Evolutionary conservation across 2,888 invertebrate species (phyloP).

Genomic region (Xanthia togata): DNA sequence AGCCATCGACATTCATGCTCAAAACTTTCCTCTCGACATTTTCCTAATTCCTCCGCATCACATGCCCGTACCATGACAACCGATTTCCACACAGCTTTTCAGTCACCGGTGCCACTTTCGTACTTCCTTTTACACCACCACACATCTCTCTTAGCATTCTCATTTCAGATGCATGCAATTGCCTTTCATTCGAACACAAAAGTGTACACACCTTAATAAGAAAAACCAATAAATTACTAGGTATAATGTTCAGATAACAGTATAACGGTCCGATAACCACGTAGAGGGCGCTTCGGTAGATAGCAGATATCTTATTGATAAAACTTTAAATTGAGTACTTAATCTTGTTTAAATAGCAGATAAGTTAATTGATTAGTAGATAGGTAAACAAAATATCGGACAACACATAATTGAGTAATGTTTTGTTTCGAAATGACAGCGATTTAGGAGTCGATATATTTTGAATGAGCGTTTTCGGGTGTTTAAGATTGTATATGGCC

Average conservation of each 20-base stretch:
- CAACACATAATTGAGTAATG: neutral
- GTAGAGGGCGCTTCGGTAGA: conserved; percentile 12
- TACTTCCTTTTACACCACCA: too few species aligned
- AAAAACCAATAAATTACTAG: conserved; percentile 33
- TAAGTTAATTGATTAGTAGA: neutral
- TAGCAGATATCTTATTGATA: conserved; percentile 33
- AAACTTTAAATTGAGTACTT: conserved; percentile 22
- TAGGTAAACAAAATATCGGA: neutral
- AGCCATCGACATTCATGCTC: too few species aligned
- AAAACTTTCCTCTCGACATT: too few species aligned
- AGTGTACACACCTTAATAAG: conserved; percentile 14
- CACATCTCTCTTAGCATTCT: too few species aligned
- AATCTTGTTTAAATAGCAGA: conserved; percentile 1
- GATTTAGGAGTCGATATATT: neutral
- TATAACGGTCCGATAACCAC: conserved; percentile 8
- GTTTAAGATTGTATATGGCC: too few species aligned
- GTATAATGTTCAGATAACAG: conserved; percentile 32
- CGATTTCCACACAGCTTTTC: too few species aligned
- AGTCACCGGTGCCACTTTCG: too few species aligned
- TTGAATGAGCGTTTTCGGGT: too few species aligned
- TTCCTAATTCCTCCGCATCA: too few species aligned
- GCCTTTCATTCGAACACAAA: neutral
- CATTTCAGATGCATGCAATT: too few species aligned
- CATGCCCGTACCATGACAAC: too few species aligned
- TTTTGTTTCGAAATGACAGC: neutral